Base-by-base conservation (phyloP, 2,888 invertebrate genomes). In the Atrina japonica region DNA sequence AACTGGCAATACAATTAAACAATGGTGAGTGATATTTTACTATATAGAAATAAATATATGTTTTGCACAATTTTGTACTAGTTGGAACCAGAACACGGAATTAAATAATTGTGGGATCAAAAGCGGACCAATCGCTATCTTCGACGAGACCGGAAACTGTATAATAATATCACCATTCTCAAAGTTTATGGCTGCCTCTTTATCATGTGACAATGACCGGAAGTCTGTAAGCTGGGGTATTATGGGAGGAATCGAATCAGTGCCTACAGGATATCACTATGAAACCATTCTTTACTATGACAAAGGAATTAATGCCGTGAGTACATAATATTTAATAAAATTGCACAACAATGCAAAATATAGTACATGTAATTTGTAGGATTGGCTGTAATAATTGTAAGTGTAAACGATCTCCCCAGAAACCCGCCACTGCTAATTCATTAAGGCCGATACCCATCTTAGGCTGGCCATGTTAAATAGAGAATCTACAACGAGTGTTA, bases 231-330 rank as follows among this genome's bases (percentile, higher is more conserved):
- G 27, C 53, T 65, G 65, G 55, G 65, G 65, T 29, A 55, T 65
- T 25, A 65, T 65, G 65, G 65, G 65, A 27, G 55, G 65, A 45
- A 53, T 65, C 23, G n/a, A 55, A 25, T 35, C 60, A 9, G 63
- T 76, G 23, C 73, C 76, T 16, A 58, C 43, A n/a, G 63, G 68
- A 14, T 76, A 65, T 49, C 63, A 53, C 3, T 71, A 73, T 49
- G 64, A 56, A 16, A 71, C 73, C 1, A 59, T 73, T 6, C 30
- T 76, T 5, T 76, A 63, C 45, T 69, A 71, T 41, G 41, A 41
- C n/a, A 43, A 60, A 1, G 66, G 70, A 3, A 71, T 76, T n/a
- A 71, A 73, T 35, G 35, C 35, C 35, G 35, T 35, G 11, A 35
- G 35, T 35, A 7, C 5, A 35, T 35, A 11, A 35, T 35, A 35